A percentile compares a stretch with the other conserved stretches of the same genome.
phyloP scores from a whole-genome alignment of 1,140 invertebrate genomes.

The Pseudomyrmex gracilis region DNA sequence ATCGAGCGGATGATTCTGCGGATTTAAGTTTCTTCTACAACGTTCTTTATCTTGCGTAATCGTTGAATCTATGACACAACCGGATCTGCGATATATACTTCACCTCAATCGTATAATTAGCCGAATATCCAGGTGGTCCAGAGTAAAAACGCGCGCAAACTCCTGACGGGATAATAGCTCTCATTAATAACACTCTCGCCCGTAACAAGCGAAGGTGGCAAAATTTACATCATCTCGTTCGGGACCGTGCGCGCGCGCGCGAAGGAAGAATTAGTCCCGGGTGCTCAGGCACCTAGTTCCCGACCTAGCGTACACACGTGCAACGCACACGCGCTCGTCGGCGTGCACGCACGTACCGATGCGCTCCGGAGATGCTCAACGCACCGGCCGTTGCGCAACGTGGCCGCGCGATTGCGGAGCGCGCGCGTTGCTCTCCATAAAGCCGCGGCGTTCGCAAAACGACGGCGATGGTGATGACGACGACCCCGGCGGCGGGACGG shows the following conservation, averaged over 20 bases:
- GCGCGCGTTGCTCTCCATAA: conserved; percentile 62
- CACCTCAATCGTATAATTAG: conserved; percentile 6
- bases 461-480: conserved; percentile 48
- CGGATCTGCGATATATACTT: conserved; percentile 32
- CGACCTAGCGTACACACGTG: conserved; percentile 25
- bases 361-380: conserved; percentile 59
- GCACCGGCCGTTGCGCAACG: conserved; percentile 65
- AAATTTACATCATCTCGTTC: neutral
- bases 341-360: conserved; percentile 14
- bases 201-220: neutral
- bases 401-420: conserved; percentile 50
- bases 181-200: conserved; percentile 31
- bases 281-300: conserved; percentile 6
- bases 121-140: conserved; percentile 20
- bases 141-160: conserved; percentile 16
- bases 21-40: conserved; percentile 19
- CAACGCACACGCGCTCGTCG: conserved; percentile 16
- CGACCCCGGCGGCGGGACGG: conserved; percentile 35
- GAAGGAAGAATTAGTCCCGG: neutral
- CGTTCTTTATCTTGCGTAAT: neutral
- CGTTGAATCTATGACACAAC: conserved; percentile 24
- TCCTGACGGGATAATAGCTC: conserved; percentile 41
- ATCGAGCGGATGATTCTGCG: neutral
- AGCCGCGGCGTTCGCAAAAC: conserved; percentile 10
- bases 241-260: neutral